Evolutionary conservation across 2,113 vertebrate genomes (phyloP), one percentile per base, ranked within the genome.

Genomic region (Panthera uncia): DNA sequence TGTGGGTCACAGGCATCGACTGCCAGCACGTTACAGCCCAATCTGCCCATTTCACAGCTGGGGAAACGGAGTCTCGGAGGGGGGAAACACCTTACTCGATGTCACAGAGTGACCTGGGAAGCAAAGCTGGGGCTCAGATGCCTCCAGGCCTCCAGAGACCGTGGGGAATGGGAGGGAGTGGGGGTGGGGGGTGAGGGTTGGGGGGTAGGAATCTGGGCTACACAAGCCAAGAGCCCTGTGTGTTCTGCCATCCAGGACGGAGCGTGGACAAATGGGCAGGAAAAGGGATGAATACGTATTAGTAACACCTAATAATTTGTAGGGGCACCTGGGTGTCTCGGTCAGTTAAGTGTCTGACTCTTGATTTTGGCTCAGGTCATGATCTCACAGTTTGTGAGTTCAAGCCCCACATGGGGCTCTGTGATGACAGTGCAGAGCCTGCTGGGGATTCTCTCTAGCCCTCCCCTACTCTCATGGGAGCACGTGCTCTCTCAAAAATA

Each of bases 101-200:
- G 61, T 36, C 66, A 71, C 78, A 38, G 16, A 45, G 68, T 2
- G 1, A 65, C 21, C 1, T 1, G 36, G 36, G 55, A 38, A 8
- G 19, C 63, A 61, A 11, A 48, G 61, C 0, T 33, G 82, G 69
- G 79, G n/a, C 73, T 16, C 31, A 36, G 57, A 13, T 25, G 48
- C 21, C 68, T 74, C 73, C 38, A 33, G 19, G 63, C 73, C 65
- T 55, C 50, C 23, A 13, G 25, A 66, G 71, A 29, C 41, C 15
- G 3, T 4, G 38, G 68, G 48, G 1, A 10, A 36, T 4, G 3
- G 6, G 33, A 57, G n/a, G 29, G 65, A 11, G 12, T 0, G 1
- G 19, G 16, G 50, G 36, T 3, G 25, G 33, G 33, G 10, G 12
- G 0, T 14, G 50, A 23, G 33, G 41, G 38, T 1, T 11, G 61